Evolutionary conservation across 2,113 vertebrate genomes (phyloP).

Genomic region (Rhinopithecus roxellana): DNA sequence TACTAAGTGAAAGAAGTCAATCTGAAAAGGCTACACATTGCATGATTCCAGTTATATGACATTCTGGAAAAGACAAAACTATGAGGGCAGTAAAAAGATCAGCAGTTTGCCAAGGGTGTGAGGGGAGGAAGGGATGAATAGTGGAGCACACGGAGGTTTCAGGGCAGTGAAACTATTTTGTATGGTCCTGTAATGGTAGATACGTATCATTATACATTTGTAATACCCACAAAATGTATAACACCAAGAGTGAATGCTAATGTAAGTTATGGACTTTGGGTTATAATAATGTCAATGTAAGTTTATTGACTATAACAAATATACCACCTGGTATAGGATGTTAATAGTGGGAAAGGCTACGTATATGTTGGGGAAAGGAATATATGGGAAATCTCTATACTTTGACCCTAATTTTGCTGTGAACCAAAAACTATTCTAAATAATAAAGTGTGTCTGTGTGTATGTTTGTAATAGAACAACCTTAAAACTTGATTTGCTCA

Average conservation of each 20-base stretch:
- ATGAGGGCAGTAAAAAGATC: not conserved
- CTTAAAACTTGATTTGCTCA: constrained; percentile 16
- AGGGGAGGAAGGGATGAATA: not conserved
- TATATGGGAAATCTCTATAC: not conserved
- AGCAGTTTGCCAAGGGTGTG: not conserved
- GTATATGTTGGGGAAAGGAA: not conserved
- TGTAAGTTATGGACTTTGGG: not conserved
- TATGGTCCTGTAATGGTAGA: not conserved
- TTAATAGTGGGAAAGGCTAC: not conserved
- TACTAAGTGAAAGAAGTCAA: not conserved
- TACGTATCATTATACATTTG: not conserved
- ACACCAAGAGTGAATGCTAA: not conserved
- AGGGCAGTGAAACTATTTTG: not conserved
- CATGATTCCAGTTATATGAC: not conserved
- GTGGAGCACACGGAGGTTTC: not conserved
- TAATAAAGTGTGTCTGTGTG: not conserved
- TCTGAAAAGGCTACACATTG: not conserved
- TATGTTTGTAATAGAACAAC: not conserved
- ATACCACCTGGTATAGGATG: not conserved
- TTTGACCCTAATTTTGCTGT: not conserved
- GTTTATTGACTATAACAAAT: not conserved
- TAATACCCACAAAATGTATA: not conserved
- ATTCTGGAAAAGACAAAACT: not conserved
- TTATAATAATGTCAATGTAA: not conserved
- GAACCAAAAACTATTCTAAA: not conserved